These are phyloP conservation scores for Sebastes nivosus DNA, from an alignment of 2,797 vertebrate genomes.

Conservation along the genomic window DNA sequence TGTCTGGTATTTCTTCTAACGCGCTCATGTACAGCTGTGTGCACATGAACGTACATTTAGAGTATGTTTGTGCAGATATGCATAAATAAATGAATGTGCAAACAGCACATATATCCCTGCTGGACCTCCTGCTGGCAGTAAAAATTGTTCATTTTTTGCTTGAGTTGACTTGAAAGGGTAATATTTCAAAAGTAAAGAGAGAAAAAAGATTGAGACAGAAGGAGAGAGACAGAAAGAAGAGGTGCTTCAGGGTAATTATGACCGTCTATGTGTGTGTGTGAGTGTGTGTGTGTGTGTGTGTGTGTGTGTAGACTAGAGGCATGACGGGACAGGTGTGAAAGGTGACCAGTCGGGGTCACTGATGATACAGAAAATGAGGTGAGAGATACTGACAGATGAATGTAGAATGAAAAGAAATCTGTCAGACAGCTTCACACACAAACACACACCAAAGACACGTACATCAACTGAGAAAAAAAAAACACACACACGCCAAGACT, in stretches of 20 bases:
- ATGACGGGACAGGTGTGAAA: constrained; percentile 49
- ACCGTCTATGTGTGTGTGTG: background rate
- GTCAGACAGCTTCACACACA: background rate
- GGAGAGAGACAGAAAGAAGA: constrained; percentile 28
- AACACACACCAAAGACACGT: background rate
- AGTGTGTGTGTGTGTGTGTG: background rate
- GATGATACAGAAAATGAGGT: constrained; percentile 33
- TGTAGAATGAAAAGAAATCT: constrained; percentile 11
- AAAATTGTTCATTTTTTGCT: constrained; percentile 53
- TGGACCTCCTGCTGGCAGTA: constrained; percentile 29
- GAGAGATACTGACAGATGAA: constrained; percentile 36
- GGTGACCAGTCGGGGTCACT: constrained; percentile 32
- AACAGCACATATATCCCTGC: constrained; percentile 16
- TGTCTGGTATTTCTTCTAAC: background rate
- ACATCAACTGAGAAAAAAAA: background rate
- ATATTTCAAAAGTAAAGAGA: constrained; percentile 10
- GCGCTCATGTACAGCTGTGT: background rate
- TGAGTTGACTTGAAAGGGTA: constrained; percentile 33
- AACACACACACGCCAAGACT: background rate
- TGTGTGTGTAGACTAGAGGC: background rate
- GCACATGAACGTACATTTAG: constrained; percentile 16
- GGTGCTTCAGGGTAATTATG: constrained; percentile 29
- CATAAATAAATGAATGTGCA: constrained; percentile 23
- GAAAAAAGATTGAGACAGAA: constrained; percentile 5
- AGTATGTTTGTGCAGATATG: constrained; percentile 31